Percentiles rank a stretch among this genome's conserved stretches.
phyloP scores from a whole-genome alignment of 2,797 vertebrate species.

The Urosaurus nigricauda region DNA sequence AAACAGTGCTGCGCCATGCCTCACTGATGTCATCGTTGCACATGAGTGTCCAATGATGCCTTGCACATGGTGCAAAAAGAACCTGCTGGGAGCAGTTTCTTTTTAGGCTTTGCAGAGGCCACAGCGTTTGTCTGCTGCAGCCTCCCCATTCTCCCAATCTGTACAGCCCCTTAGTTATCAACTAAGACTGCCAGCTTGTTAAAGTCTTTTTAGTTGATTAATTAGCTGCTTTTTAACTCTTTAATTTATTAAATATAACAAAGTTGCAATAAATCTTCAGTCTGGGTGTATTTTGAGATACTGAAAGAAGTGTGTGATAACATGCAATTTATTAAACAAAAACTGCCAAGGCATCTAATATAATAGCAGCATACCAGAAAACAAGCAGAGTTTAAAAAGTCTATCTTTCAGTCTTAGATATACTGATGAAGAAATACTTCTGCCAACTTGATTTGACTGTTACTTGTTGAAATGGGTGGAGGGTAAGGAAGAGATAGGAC shows the following conservation, averaged over 20 bases:
- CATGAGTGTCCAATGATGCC: too few species aligned
- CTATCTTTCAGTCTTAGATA: background rate
- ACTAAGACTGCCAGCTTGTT: too few species aligned
- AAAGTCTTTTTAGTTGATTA: slow-evolving; percentile 3
- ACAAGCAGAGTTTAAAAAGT: background rate
- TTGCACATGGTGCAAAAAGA: too few species aligned
- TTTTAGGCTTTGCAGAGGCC: too few species aligned
- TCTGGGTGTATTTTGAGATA: background rate
- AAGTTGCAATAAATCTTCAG: background rate
- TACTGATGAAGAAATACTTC: background rate
- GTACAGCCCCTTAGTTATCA: too few species aligned
- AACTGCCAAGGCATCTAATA: background rate
- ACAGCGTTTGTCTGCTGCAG: too few species aligned
- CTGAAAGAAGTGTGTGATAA: background rate
- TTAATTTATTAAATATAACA: slow-evolving; percentile 2
- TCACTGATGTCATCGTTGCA: too few species aligned
- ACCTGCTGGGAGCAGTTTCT: too few species aligned
- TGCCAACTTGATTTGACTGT: background rate
- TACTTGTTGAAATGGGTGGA: background rate
- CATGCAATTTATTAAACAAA: background rate
- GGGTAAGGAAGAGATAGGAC: too few species aligned
- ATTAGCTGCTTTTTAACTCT: background rate
- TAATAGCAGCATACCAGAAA: background rate
- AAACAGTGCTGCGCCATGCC: too few species aligned
- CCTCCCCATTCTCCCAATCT: too few species aligned